Evolutionary conservation across 2,888 invertebrate genomes (phyloP).

Genomic region (Chelonus formosanus): DNA sequence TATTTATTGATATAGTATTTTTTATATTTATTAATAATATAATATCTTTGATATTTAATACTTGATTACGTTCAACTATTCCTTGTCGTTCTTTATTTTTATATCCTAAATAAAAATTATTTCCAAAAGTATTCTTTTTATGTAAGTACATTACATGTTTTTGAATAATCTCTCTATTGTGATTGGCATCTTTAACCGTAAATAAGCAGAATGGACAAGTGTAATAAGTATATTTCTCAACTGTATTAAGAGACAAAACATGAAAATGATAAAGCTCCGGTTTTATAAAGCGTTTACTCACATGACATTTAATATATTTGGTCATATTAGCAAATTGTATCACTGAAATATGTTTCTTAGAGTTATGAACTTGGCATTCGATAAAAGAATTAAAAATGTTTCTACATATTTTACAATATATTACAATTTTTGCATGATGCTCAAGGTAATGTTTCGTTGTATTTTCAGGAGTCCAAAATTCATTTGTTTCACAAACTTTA

Average conservation of each 20-base stretch:
- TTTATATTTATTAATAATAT: no score
- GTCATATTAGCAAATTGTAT: slow-evolving; percentile 32
- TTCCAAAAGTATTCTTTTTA: slow-evolving; percentile 14
- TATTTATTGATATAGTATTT: no score
- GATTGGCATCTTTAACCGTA: slow-evolving; percentile 35
- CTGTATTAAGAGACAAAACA: slow-evolving; percentile 47
- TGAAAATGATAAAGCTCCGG: slow-evolving; percentile 50
- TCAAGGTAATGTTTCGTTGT: slow-evolving; percentile 53
- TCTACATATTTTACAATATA: slow-evolving; percentile 51
- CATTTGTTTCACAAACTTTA: slow-evolving; percentile 54
- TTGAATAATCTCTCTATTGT: slow-evolving; percentile 37
- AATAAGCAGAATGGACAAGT: slow-evolving; percentile 53
- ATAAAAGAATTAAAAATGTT: slow-evolving; percentile 46
- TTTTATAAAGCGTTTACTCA: slow-evolving; percentile 45
- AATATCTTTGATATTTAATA: no score
- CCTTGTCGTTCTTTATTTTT: no score
- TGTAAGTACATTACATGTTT: slow-evolving; percentile 48
- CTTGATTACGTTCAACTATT: no score
- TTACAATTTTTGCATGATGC: slow-evolving; percentile 50
- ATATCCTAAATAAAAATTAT: no score
- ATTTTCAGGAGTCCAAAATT: slow-evolving; percentile 54
- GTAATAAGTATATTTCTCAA: slow-evolving; percentile 46
- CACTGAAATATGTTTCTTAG: slow-evolving; percentile 41
- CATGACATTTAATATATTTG: slow-evolving; percentile 41
- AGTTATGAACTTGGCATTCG: slow-evolving; percentile 47